Conservation (phyloP, 92 coral and sea anemone species). For the Paragorgia papillata region DNA sequence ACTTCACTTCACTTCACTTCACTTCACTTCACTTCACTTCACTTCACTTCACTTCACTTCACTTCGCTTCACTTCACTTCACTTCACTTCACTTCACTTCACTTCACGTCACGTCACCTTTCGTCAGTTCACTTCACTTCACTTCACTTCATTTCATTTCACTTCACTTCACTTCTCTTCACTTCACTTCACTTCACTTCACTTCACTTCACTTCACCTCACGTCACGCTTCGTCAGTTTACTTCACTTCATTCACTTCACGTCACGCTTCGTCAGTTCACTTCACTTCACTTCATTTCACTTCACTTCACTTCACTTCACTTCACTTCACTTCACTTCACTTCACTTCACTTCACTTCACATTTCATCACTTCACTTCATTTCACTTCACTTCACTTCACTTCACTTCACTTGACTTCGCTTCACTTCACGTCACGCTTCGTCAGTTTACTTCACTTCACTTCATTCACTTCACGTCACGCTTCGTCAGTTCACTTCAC, state of each 20-base stretch:
- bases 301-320: conserved; percentile 3
- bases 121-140: too few species aligned
- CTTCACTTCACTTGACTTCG: not conserved
- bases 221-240: conserved; percentile 19
- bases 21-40: too few species aligned
- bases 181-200: conserved; percentile 16
- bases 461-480: not conserved
- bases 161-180: conserved; percentile 29
- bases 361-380: not conserved
- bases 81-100: too few species aligned
- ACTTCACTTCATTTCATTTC: too few species aligned
- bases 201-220: conserved; percentile 16
- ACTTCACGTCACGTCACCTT: too few species aligned
- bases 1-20: too few species aligned
- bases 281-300: conserved; percentile 7
- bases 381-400: not conserved
- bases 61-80: too few species aligned
- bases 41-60: too few species aligned
- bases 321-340: conserved; percentile 22
- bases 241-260: conserved; percentile 30
- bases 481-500: not conserved
- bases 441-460: not conserved
- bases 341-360: conserved; percentile 11
- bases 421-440: not conserved
- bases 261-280: conserved; percentile 10